Conservation (phyloP, 2,113 vertebrate species). For the Chitala chitala region DNA sequence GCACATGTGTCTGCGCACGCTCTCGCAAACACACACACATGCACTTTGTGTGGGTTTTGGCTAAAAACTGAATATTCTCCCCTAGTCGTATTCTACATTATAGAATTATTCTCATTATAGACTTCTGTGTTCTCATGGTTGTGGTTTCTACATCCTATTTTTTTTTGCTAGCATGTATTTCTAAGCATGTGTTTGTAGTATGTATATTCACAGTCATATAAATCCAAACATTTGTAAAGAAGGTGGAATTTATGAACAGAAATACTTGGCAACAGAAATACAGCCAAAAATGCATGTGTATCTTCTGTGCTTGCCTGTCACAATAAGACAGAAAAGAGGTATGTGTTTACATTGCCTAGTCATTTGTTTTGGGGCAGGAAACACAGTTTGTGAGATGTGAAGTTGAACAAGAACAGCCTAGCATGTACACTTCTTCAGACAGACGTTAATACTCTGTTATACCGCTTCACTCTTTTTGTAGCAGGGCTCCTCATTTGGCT, state of each 20-base stretch:
- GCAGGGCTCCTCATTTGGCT: too few species aligned
- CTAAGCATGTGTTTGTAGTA: background rate
- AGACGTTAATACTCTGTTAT: slow-evolving; percentile 11
- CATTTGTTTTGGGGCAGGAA: background rate
- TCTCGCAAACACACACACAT: too few species aligned
- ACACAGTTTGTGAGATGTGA: background rate
- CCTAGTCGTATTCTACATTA: too few species aligned
- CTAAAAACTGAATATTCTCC: slow-evolving; percentile 3
- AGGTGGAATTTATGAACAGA: background rate
- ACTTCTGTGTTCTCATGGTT: background rate
- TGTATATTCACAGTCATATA: background rate
- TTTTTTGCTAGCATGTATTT: background rate
- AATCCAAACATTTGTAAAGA: background rate
- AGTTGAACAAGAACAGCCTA: slow-evolving; percentile 5
- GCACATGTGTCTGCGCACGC: too few species aligned
- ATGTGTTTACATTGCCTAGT: background rate
- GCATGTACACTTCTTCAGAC: background rate
- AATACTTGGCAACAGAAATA: too few species aligned
- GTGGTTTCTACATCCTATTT: background rate
- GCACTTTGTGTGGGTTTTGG: background rate
- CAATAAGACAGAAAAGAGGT: background rate
- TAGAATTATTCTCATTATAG: background rate
- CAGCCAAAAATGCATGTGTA: background rate
- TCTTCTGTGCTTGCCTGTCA: background rate
- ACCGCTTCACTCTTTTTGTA: too few species aligned